Base-by-base conservation (phyloP, 1,140 invertebrate genomes). In the Drosophila sp. region DNA sequence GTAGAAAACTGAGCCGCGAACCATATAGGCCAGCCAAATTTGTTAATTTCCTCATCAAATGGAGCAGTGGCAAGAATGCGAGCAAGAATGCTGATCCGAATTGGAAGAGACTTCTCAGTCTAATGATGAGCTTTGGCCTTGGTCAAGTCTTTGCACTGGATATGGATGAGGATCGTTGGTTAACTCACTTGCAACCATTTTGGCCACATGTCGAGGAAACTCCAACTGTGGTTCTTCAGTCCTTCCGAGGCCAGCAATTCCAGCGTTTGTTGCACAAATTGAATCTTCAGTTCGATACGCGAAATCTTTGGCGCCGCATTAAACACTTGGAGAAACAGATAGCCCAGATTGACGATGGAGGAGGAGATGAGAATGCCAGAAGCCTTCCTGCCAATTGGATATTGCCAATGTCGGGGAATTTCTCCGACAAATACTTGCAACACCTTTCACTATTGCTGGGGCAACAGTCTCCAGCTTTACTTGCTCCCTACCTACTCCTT, bases 401-500 rank as follows among this genome's bases (percentile, higher is more conserved):
- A 54, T 30, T 80, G 38, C 58, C 71, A 5, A 40, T 67, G 73
- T 58, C 47, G 1, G 17, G 7, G 0, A 5, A 6, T 11, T 1
- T n/a, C 3, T 7, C 2, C 6, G 0, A 29, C 2, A 0, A 8
- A 1, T 44, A 66, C 29, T 27, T 69, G 27, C 10, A 4, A 4
- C 17, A 1, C 0, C 4, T 79, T 27, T 2, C 55, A 1, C 1
- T 0, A 0, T 1, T 35, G 1, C 40, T 80, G 2, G 3, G 32
- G 0, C 5, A 1, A 0, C 32, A 35, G n/a, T 1, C 38, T 8
- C 1, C 29, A 3, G 0, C 0, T 0, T 33, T 86, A 5, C 4
- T 81, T 4, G n/a, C 56, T 0, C 29, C 7, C 35, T 85, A 85
- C 11, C 44, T 71, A 25, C 41, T 66, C 3, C 30, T 86, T 3